Base-by-base conservation (phyloP, 2,113 vertebrate species). In the Chionodraco myersi region DNA sequence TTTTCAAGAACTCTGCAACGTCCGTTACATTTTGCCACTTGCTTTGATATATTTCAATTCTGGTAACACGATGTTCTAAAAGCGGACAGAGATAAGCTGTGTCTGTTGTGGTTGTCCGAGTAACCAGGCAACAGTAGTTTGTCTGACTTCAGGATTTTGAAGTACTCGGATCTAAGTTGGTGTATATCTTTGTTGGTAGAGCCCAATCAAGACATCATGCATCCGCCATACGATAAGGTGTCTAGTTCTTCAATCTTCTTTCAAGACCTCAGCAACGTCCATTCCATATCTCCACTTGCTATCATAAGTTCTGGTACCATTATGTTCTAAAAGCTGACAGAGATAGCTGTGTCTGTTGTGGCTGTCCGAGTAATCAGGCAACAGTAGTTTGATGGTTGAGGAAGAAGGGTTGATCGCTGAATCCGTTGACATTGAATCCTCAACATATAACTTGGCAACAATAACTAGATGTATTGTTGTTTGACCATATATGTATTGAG, bases 61-160 rank as follows among this genome's bases (percentile, higher is more conserved):
- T 41, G 61, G 23, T 41, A 11, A 69, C 49, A 47, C 18, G 7
- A 15, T 36, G 62, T 23, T 18, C 10, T 1, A 52, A 21, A 51
- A n/a, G 26, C 26, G 41, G 16, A 72, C n/a, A 44, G 21, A n/a
- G 34, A 69, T 12, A 6, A 7, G 0, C 44, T 60, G 10, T 67
- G n/a, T 60, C 45, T 26, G 12, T 44, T 26, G n/a, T 41, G n/a
- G 49, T 56, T n/a, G 1, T 16, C 21, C 0, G 41, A 52, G 13
- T 21, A 51, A 16, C 36, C 6, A 44, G 11, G 12, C 49, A 30
- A 21, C 68, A 34, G 54, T 2, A 11, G 13, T 34, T 49, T 2
- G 45, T 57, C 30, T 60, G 61, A 76, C 68, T 49, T 41, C 1
- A 8, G 69, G 76, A 10, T 79, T 83, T 74, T 81, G 30, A 91